These are phyloP conservation scores for Semaprochilodus insignis DNA, from an alignment of 2,797 vertebrate species.

Conservation along the genomic window DNA sequence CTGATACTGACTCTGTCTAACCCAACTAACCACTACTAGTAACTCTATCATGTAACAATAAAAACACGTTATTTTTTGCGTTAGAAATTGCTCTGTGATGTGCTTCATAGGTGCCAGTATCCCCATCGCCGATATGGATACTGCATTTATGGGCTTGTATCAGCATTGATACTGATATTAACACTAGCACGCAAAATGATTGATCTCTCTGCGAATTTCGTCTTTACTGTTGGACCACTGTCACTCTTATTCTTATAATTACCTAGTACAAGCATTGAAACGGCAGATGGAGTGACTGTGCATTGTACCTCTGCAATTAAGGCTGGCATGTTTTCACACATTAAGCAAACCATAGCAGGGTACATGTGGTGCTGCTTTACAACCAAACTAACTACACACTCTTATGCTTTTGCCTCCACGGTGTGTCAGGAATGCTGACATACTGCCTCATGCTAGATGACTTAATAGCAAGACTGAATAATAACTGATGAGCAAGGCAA, in stretches of 20 bases:
- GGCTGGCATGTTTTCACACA: not conserved
- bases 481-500: constrained; percentile 25
- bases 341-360: not conserved
- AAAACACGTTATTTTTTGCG: too few relatives aligned
- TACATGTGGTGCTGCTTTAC: not conserved
- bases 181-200: too few relatives aligned
- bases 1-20: too few relatives aligned
- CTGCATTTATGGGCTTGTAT: too few relatives aligned
- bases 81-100: too few relatives aligned
- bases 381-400: not conserved
- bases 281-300: not conserved
- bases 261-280: not conserved
- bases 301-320: not conserved
- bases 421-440: not conserved
- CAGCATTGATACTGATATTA: too few relatives aligned
- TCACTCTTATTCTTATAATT: not conserved
- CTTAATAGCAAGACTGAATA: constrained; percentile 7
- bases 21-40: too few relatives aligned
- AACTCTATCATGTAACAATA: too few relatives aligned
- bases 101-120: too few relatives aligned
- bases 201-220: too few relatives aligned
- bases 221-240: not conserved
- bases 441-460: not conserved
- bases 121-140: too few relatives aligned
- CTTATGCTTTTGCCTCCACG: not conserved